Conservation (phyloP, 2,113 vertebrate genomes). For the Crocuta crocuta region DNA sequence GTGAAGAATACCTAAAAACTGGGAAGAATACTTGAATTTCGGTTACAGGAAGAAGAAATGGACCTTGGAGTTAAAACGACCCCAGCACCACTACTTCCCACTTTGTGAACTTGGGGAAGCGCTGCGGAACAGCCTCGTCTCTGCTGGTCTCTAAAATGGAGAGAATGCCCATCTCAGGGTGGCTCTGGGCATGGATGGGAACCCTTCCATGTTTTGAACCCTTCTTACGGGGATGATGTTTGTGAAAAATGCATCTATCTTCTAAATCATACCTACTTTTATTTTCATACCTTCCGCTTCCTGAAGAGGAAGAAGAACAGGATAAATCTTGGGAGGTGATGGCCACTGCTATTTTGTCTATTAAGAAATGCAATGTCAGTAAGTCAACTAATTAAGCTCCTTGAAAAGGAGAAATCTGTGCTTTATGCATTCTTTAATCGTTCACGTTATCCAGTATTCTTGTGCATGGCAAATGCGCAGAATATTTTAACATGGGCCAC, state of each 20-base stretch:
- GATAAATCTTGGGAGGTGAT: not conserved
- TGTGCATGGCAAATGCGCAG: not conserved
- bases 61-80: not conserved
- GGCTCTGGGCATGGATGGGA: not conserved
- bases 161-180: not conserved
- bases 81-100: not conserved
- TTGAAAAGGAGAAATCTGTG: not conserved
- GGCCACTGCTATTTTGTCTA: not conserved
- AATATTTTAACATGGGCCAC: not conserved
- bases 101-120: not conserved
- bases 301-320: not conserved
- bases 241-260: not conserved
- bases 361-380: not conserved
- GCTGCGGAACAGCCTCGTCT: not conserved
- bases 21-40: conserved; percentile 12
- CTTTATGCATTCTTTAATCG: not conserved
- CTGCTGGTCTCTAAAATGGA: not conserved
- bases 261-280: not conserved
- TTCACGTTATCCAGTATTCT: not conserved
- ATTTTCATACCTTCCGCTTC: not conserved
- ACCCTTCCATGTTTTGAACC: not conserved
- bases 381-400: not conserved
- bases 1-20: not conserved
- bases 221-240: not conserved
- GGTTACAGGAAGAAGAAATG: not conserved